A percentile compares a stretch with the other conserved stretches of the same genome.
Conservation (phyloP, 2,113 vertebrate genomes). For the Opisthocomus hoazin region DNA sequence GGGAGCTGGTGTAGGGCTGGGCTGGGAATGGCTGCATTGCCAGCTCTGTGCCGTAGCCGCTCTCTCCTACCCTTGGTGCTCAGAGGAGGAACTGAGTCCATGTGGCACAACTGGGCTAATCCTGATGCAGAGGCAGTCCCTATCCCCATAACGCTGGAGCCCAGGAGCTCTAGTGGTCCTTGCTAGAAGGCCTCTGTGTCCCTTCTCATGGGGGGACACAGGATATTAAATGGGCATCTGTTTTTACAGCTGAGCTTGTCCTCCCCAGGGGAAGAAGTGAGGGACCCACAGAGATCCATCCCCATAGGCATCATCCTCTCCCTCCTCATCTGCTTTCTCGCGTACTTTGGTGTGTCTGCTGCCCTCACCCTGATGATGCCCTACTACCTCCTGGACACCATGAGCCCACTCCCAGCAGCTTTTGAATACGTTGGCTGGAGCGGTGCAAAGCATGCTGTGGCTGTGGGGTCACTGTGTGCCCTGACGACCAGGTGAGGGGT, state of each 20-base stretch:
- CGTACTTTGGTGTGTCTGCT: constrained; percentile 84
- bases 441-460: constrained; percentile 71
- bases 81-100: neutral
- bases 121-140: neutral
- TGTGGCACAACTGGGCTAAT: neutral
- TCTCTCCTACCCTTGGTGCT: neutral
- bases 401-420: constrained; percentile 79
- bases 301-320: constrained; percentile 80
- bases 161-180: neutral
- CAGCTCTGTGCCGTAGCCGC: neutral
- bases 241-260: neutral
- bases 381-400: constrained; percentile 77
- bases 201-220: accelerated
- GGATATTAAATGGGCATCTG: neutral
- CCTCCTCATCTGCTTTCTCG: constrained; percentile 84
- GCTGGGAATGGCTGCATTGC: neutral
- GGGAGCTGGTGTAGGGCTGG: neutral
- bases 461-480: constrained; percentile 57
- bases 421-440: constrained; percentile 80
- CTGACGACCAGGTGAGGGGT: constrained; percentile 50
- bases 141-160: neutral
- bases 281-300: constrained; percentile 81
- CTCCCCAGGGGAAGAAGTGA: constrained; percentile 82
- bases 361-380: constrained; percentile 89
- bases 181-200: neutral